Conservation (phyloP, 1,140 invertebrate genomes). For the Drosophila miranda region DNA sequence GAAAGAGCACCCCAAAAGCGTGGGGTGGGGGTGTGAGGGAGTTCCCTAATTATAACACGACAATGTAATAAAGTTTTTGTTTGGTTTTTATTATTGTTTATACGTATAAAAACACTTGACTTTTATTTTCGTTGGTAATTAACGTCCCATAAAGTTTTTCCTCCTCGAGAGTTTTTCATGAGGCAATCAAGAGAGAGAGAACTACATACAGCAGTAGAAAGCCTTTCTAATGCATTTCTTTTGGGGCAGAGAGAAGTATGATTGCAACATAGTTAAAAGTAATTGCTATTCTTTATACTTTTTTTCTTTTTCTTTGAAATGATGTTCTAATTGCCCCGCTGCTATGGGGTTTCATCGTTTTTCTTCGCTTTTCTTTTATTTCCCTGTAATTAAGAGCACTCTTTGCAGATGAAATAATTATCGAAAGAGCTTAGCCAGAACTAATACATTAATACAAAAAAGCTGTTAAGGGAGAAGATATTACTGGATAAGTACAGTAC, state of each 20-base stretch:
- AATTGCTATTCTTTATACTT: constrained; percentile 33
- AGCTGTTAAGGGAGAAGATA: too few relatives aligned
- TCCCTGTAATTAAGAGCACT: constrained; percentile 52
- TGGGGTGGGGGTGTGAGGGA: not conserved
- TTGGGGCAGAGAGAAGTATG: not conserved
- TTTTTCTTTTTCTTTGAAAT: constrained; percentile 35
- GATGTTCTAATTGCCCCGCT: constrained; percentile 59
- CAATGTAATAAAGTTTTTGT: constrained; percentile 24
- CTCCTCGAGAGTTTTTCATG: constrained; percentile 11
- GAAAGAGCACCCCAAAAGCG: constrained; percentile 5
- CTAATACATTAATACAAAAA: too few relatives aligned
- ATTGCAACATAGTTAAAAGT: constrained; percentile 36
- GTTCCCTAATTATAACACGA: constrained; percentile 26
- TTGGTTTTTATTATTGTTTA: constrained; percentile 44
- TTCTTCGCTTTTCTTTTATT: constrained; percentile 18
- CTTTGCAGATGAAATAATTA: constrained; percentile 9
- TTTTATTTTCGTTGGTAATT: constrained; percentile 61
- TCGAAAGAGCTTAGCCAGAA: too few relatives aligned
- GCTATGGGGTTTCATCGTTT: constrained; percentile 20
- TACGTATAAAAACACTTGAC: constrained; percentile 16
- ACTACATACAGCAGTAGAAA: constrained; percentile 8
- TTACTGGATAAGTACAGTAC: too few relatives aligned
- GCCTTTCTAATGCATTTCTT: constrained; percentile 41
- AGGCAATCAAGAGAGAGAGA: constrained; percentile 20
- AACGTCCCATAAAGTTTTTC: constrained; percentile 18